Evolutionary conservation across 2,113 vertebrate genomes (phyloP), one percentile per base, ranked within the genome.

Genomic region (Morone saxatilis): DNA sequence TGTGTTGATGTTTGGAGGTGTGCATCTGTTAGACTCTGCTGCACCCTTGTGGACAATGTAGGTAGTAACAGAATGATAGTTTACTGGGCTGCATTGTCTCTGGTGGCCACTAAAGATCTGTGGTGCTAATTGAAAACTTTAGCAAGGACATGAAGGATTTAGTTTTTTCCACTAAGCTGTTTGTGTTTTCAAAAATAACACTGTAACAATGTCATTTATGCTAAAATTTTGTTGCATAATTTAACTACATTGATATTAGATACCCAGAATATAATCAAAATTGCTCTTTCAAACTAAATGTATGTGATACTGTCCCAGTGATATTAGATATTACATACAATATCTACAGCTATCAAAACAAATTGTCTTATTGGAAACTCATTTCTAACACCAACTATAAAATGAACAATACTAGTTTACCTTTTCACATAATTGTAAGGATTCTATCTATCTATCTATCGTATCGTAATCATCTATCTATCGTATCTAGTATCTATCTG

Each of bases 31-130:
- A 81, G 63, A 73, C 54, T 90, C 5, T 95, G 84, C 86, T 85
- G 54, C 90, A 2, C 71, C n/a, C 93, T 86, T 77, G 87, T 91
- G 95, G 93, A 73, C 5, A 71, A 45, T 9, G 0, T 11, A 0
- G 3, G 31, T 0, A 73, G 70, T 22, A 9, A 61, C 84, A 43
- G 3, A 7, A 20, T 40, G 5, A 3, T 7, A 8, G 17, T n/a
- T 76, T 16, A 19, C 25, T 38, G 4, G 5, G 22, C 63, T 91
- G 86, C 19, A 85, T 0, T 84, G 62, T 62, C 63, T 62, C 9
- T 8, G 31, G 1, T 80, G 75, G 48, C 86, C 88, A 67, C 84
- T 74, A n/a, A 14, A 14, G 11, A 5, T 17, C 0, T 47, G 25
- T 77, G 62, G 84, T 0, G 72, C 62, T 83, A 45, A 70, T 4